Evolutionary conservation across 2,888 invertebrate genomes (phyloP).

Genomic region (Lamellibrachia columna): DNA sequence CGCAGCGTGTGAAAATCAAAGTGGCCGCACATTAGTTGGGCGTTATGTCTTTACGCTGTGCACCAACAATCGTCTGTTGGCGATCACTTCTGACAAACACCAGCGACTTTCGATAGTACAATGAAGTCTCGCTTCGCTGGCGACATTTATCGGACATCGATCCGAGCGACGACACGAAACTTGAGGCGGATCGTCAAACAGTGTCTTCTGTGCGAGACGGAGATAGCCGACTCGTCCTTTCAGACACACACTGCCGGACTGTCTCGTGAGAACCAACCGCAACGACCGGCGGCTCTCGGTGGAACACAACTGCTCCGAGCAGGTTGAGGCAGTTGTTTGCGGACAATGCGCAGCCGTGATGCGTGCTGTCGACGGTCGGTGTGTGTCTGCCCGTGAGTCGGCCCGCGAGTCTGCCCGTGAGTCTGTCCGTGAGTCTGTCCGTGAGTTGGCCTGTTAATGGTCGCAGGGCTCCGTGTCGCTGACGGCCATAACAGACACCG

Average conservation of each 20-base stretch:
- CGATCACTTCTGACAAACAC: neutral
- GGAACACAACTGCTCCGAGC: neutral
- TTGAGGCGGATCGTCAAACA: neutral
- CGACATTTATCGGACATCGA: conserved; percentile 11
- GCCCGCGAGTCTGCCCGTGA: neutral
- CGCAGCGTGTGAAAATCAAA: neutral
- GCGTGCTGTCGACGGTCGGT: too few relatives aligned
- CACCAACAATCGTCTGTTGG: neutral
- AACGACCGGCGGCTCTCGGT: neutral
- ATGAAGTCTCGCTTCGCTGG: neutral
- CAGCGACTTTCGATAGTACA: neutral
- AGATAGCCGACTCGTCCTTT: neutral
- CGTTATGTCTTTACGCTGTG: neutral
- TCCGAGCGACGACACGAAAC: neutral
- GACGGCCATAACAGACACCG: neutral
- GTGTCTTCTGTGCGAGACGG: neutral
- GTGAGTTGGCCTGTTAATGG: neutral
- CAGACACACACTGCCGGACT: neutral
- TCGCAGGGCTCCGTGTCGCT: neutral
- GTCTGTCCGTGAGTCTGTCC: neutral
- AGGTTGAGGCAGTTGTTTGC: neutral
- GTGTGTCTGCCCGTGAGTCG: neutral
- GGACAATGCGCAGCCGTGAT: neutral
- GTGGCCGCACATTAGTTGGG: neutral
- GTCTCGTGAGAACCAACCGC: neutral